Base-by-base conservation (phyloP, 1,140 invertebrate species). In the Trachymyrmex septentrionalis region DNA sequence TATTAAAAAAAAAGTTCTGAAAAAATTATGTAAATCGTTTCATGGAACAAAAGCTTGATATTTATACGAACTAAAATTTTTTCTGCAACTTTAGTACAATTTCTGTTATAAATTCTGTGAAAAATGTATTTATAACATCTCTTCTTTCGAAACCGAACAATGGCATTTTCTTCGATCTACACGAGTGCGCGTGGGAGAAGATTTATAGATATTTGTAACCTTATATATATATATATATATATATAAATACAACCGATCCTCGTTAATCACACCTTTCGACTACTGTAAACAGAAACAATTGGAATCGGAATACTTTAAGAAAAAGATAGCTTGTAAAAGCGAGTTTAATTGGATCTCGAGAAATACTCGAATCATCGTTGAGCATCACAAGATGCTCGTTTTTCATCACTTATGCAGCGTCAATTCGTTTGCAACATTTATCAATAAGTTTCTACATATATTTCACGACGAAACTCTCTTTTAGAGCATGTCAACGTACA, bases 231-330 rank as follows among this genome's bases (percentile, higher is more conserved):
- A n/a, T n/a, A n/a, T n/a, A n/a, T n/a, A n/a, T n/a, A n/a, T n/a
- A n/a, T n/a, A n/a, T 81, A 81, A 71, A 81, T 71, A n/a, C 55
- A 81, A 55, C 50, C 16, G 14, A 21, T 16, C 34, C 64, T 81
- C 78, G 10, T 81, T 81, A 81, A 81, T 81, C 78, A 81, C 50
- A 34, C 10, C 50, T 63, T 50, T 55, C 16, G 77, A 80, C 63
- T 69, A 34, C 44, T 38, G 30, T 27, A 67, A 80, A 80, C 48
- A 16, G 48, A 71, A 81, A 57, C 71, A 81, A 81, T 71, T 16
- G 50, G 66, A 44, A 71, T 59, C 57, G 53, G 30, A 34, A 38
- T 9, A 7, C 7, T 81, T 27, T 57, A 48, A 57, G 53, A 44
- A 81, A 59, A 81, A 63, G 16, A 4, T 63, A 21, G 38, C 24